Evolutionary conservation across 2,113 vertebrate genomes (phyloP).

Genomic region (Heterocephalus glaber): DNA sequence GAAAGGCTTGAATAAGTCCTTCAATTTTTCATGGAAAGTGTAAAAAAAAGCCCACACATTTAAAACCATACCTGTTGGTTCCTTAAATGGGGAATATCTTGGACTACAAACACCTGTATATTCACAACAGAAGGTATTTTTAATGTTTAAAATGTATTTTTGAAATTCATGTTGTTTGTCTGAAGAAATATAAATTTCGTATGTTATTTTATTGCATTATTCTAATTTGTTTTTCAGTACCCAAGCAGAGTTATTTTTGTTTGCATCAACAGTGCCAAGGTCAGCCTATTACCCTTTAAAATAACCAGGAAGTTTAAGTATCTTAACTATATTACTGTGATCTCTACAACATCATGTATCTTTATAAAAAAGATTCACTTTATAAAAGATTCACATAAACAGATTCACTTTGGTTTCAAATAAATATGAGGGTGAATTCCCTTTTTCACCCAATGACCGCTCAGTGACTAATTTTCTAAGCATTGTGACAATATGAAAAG

Average conservation of each 20-base stretch:
- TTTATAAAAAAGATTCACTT: slow-evolving; percentile 68
- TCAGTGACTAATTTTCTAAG: slow-evolving; percentile 63
- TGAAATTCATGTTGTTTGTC: slow-evolving; percentile 40
- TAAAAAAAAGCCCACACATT: background rate
- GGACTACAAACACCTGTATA: slow-evolving; percentile 58
- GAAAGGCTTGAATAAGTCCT: slow-evolving; percentile 76
- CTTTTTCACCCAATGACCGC: slow-evolving; percentile 52
- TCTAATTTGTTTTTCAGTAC: slow-evolving; percentile 54
- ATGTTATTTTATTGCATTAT: slow-evolving; percentile 61
- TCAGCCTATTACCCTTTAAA: slow-evolving; percentile 70
- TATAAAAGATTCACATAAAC: background rate
- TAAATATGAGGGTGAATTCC: slow-evolving; percentile 42
- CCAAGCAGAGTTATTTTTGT: slow-evolving; percentile 72
- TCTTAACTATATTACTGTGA: slow-evolving; percentile 66
- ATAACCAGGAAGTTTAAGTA: slow-evolving; percentile 54
- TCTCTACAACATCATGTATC: slow-evolving; percentile 53
- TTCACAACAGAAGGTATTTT: slow-evolving; percentile 64
- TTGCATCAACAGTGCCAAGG: slow-evolving; percentile 40
- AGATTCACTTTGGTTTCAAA: slow-evolving; percentile 54
- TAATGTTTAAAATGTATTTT: slow-evolving; percentile 67
- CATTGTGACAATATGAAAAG: slow-evolving; percentile 9
- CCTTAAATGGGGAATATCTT: slow-evolving; percentile 74
- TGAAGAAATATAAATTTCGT: slow-evolving; percentile 53
- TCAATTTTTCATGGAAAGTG: slow-evolving; percentile 63
- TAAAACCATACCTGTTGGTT: slow-evolving; percentile 56